Base-by-base conservation (phyloP, 2,113 vertebrate species). In the Plectropomus leopardus region DNA sequence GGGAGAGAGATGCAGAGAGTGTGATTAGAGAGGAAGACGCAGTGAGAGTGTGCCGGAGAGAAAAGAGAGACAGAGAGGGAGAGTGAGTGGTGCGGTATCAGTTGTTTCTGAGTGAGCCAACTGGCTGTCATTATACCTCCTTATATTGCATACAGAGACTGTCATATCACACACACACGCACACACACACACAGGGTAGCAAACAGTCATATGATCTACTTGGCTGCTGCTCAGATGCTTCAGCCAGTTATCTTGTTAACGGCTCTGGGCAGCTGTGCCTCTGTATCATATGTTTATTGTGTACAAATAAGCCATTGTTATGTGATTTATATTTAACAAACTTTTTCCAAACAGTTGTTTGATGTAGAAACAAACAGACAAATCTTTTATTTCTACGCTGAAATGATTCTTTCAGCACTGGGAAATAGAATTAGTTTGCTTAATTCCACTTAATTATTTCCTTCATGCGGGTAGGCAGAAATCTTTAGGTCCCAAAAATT, bases 21-120 rank as follows among this genome's bases (percentile, higher is more conserved):
- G 28, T 59, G 61, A 47, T 50, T 26, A 21, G 14, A 14, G n/a
- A 23, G 8, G n/a, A 23, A 32, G 21, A 7, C 26, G 17, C 17
- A 15, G 21, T 57, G 59, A 71, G 32, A 47, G 60, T 21, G 50
- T 42, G 44, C 24, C 1, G 3, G 40, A 48, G 50, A 47, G 19
- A 70, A 28, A 28, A 36, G 16, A 26, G 5, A 8, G 1, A 2
- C 16, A 2, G 17, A 24, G 23, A 8, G n/a, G 5, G 15, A 2
- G 40, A 61, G 47, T 42, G 13, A 3, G 36, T 11, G 40, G 47
- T 14, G 15, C 17, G 60, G 26, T 64, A 36, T 81, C 58, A 51
- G 74, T 42, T 82, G 73, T 63, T 64, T 68, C 44, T 72, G 16
- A 79, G 51, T 40, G 51, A 72, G 61, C 72, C 76, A 66, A 58